Evolutionary conservation across 53 echinoderm and acorn worm genomes (phyloP), one percentile per base, ranked within the genome.

Genomic region (Antedon mediterranea): DNA sequence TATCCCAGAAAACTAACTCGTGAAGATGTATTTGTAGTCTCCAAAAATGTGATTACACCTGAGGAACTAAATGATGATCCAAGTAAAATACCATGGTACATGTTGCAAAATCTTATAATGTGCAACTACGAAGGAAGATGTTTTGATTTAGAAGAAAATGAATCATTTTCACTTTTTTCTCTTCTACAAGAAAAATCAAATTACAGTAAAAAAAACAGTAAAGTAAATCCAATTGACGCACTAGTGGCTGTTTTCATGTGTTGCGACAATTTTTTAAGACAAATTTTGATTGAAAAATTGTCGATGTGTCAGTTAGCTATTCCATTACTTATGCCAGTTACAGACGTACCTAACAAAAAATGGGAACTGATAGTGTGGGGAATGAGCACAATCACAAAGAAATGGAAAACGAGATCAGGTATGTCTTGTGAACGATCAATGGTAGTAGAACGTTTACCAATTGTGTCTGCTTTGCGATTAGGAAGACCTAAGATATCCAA

Each of bases 301-400:
- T 80, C 80, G 4, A 32, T 73, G 11, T 80, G 80, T 34, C 80
- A 80, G 32, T 31, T 80, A 7, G 80, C 80, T 28, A 41, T 80
- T 31, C 80, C 80, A 2, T 42, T 80, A 27, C 31, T 80, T 34
- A 15, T 80, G n/a, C 80, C 80, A 20, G 28, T 28, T 71, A 33
- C 34, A 6, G 33, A 31, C 57, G 31, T 4, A 71, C 11, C 28
- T 28, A 23, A 32, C 29, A 34, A 73, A 20, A 23, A 34, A 57
- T 57, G 57, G 11, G 57, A 57, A 57, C 11, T 57, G 57, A 13
- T 57, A 57, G 14, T 80, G 7, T 80, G 80, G 80, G 80, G 73
- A 31, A 42, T 73, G 34, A 73, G 80, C 15, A 28, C 41, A 7
- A 32, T 80, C 29, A 80, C 30, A 29, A 80, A 80, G 27, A 37